A percentile compares a stretch with the other conserved stretches of the same genome.
Evolutionary conservation across 2,888 invertebrate genomes (phyloP).

Genomic region (Orchesella flavescens): DNA sequence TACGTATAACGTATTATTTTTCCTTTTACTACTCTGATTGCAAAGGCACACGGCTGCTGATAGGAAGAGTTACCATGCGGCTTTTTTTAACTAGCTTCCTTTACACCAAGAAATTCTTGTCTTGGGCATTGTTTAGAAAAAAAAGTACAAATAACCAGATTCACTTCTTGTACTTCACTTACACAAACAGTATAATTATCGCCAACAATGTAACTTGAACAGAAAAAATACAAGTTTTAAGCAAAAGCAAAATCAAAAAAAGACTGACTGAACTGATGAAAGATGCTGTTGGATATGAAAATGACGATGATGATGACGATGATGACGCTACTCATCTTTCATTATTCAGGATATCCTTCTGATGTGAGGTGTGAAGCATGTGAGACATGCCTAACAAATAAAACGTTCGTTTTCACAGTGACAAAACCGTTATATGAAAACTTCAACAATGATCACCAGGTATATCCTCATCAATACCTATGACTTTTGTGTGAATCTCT

Average conservation of each 20-base stretch:
- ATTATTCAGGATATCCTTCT: conserved; percentile 19
- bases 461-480: no score
- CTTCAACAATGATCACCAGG: no score
- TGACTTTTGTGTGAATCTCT: no score
- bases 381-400: not conserved
- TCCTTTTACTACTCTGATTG: no score
- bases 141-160: conserved; percentile 35
- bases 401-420: no score
- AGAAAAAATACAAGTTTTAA: not conserved
- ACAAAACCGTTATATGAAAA: no score
- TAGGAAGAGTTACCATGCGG: conserved; percentile 10
- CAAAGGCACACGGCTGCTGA: not conserved
- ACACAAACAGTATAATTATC: not conserved
- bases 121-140: conserved; percentile 16
- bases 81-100: conserved; percentile 40
- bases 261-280: no score
- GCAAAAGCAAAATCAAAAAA: not conserved
- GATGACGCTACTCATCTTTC: not conserved
- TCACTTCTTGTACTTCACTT: conserved; percentile 32
- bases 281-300: not conserved
- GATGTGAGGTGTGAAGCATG: not conserved
- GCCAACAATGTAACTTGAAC: not conserved
- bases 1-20: no score
- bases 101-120: conserved; percentile 14
- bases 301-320: not conserved